Evolutionary conservation across 2,797 vertebrate genomes (phyloP), one percentile per base, ranked within the genome.

Genomic region (Philypnodon macrostomus): DNA sequence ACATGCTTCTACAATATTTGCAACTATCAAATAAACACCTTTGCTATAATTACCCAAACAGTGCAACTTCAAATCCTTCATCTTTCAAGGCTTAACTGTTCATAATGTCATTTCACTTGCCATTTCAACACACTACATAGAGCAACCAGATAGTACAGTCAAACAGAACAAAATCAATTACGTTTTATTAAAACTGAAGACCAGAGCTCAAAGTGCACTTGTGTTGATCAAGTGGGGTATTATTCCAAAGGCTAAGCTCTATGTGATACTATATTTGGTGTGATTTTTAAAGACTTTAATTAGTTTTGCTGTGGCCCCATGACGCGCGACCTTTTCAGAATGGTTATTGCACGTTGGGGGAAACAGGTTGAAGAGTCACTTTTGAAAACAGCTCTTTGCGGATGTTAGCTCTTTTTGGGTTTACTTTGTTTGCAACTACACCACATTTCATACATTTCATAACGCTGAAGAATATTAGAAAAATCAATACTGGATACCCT

Each of bases 261-360:
- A 18, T 48, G 58, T 45, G 13, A 2, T 61, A 36, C 46, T 30
- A 37, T 12, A 33, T 18, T 29, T 23, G 4, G 35, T 27, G n/a
- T 49, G 13, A 58, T 63, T 52, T 35, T 53, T 53, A 3, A 24
- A 45, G 54, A 59, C 31, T 57, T 62, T 16, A 67, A 72, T 70
- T 46, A 63, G 36, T 52, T 30, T n/a, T 39, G 26, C 4, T 23
- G 33, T n/a, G 16, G 5, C 33, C 16, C 12, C 47, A 47, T 26
- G 52, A 42, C 50, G 52, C 31, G 36, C 33, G 44, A 58, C 53
- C 50, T 71, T 64, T 67, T 18, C 21, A 37, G 11, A 41, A 18
- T 26, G 32, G 33, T 54, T 50, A 53, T 21, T 49, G 30, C 47
- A 33, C n/a, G 47, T 19, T 4, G 10, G 23, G 33, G 24, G 44